These are phyloP conservation scores for Ophraella communa DNA, from an alignment of 2,888 invertebrate species.

Conservation along the genomic window DNA sequence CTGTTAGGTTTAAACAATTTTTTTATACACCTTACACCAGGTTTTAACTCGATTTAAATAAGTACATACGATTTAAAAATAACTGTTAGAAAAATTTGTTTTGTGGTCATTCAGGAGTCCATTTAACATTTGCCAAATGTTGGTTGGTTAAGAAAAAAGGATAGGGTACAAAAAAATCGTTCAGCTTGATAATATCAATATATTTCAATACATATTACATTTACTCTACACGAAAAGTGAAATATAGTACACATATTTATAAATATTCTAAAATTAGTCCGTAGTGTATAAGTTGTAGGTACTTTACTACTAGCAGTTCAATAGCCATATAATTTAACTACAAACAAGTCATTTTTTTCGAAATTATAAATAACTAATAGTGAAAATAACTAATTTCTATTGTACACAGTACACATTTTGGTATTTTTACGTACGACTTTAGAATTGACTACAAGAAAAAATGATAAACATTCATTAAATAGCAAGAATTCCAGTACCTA, in stretches of 20 bases:
- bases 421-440: background rate
- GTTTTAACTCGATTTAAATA: background rate
- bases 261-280: conserved; percentile 20
- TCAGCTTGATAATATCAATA: conserved; percentile 25
- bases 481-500: no score
- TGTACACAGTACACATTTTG: conserved; percentile 23
- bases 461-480: no score
- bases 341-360: background rate
- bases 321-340: conserved; percentile 5
- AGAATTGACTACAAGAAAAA: background rate
- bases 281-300: conserved; percentile 16
- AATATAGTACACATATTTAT: conserved; percentile 40
- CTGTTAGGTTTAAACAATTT: background rate
- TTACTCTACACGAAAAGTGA: conserved; percentile 37
- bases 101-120: no score
- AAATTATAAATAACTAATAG: background rate
- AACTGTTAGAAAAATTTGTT: no score
- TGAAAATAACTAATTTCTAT: background rate
- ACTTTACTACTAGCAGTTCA: conserved; percentile 12
- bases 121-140: no score
- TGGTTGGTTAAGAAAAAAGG: no score
- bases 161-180: conserved; percentile 4
- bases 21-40: background rate
- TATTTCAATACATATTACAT: conserved; percentile 35
- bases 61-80: no score